A percentile compares a stretch with the other conserved stretches of the same genome.
phyloP scores from a whole-genome alignment of 1,140 invertebrate species.

The Drosophila micromelanica region DNA sequence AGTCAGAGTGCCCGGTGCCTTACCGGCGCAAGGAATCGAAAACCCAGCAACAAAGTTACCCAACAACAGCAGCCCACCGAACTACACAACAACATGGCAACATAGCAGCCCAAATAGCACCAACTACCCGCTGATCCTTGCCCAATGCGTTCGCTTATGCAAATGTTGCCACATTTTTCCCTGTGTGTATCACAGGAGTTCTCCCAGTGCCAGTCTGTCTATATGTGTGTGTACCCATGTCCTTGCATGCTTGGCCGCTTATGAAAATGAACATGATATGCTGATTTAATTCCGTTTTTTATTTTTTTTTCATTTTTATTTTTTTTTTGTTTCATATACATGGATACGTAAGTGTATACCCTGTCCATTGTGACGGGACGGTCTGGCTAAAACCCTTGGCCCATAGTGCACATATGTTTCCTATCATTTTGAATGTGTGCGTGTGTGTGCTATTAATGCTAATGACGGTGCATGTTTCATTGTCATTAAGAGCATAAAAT shows the following conservation, averaged over 20 bases:
- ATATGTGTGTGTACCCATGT: slow-evolving; percentile 19
- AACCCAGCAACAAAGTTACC: not conserved
- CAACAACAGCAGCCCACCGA: not conserved
- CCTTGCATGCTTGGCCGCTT: slow-evolving; percentile 71
- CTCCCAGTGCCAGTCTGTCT: slow-evolving; percentile 1
- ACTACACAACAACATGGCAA: not conserved
- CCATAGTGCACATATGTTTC: slow-evolving; percentile 45
- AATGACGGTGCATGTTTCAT: slow-evolving; percentile 67
- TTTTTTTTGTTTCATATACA: slow-evolving; percentile 10
- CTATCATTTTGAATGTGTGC: slow-evolving; percentile 1
- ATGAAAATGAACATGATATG: slow-evolving; percentile 78
- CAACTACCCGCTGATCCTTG: slow-evolving; percentile 24
- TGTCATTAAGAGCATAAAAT: slow-evolving; percentile 46
- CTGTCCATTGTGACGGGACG: slow-evolving; percentile 21
- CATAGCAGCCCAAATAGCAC: not conserved
- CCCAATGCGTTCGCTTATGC: slow-evolving; percentile 53
- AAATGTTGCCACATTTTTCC: slow-evolving; percentile 49
- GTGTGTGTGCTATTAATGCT: slow-evolving; percentile 41
- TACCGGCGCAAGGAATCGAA: slow-evolving; percentile 11
- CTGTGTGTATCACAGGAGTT: slow-evolving; percentile 7
- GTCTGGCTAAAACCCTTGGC: slow-evolving; percentile 22
- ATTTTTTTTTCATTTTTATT: not conserved
- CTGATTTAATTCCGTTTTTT: slow-evolving; percentile 55
- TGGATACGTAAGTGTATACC: not conserved
- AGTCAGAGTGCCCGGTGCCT: not conserved